These are phyloP conservation scores for Equus quagga DNA, from an alignment of 2,113 vertebrate species.

Conservation along the genomic window DNA sequence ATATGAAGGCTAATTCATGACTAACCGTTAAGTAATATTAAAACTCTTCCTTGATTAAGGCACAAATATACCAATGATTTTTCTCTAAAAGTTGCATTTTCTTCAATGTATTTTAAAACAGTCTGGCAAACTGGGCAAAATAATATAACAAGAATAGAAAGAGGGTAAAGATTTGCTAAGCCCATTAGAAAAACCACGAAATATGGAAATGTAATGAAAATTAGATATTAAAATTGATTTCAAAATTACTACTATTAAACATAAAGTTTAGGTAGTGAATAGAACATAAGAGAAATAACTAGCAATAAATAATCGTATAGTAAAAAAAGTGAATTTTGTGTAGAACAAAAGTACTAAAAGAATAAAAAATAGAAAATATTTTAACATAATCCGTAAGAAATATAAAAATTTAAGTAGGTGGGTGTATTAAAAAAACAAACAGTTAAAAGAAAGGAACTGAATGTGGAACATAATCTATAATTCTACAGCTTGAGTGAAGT, in stretches of 20 bases:
- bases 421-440: neutral
- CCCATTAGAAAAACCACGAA: neutral
- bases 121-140: neutral
- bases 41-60: neutral
- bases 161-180: neutral
- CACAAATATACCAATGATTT: neutral
- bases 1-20: neutral
- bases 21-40: neutral
- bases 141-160: neutral
- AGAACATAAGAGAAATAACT: neutral
- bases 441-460: neutral
- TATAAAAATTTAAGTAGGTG: neutral
- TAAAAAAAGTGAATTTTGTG: neutral
- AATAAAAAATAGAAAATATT: neutral
- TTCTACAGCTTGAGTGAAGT: neutral
- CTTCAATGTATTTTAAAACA: neutral
- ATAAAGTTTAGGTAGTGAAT: neutral
- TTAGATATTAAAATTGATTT: neutral
- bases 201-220: neutral
- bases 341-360: neutral
- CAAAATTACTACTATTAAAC: neutral
- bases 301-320: neutral
- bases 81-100: neutral
- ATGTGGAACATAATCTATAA: neutral
- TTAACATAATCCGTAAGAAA: neutral